Base-by-base conservation (phyloP, 37 sponge, comb jelly and placozoan species). In the Geodia barretti region DNA sequence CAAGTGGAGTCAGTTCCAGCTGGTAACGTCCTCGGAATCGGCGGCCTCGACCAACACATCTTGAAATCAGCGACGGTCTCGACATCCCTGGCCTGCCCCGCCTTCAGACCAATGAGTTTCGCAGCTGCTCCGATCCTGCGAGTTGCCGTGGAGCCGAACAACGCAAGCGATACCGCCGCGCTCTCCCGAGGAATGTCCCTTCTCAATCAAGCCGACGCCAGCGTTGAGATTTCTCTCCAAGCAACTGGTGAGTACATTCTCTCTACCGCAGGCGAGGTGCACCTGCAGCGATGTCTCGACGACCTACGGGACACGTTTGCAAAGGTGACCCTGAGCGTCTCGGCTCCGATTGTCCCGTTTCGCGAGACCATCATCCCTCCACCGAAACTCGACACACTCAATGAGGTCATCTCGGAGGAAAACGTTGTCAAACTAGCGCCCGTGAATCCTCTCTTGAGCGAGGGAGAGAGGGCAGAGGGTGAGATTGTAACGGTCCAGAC, bases 181-280 rank as follows among this genome's bases (percentile, higher is more conserved):
- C 87, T 95, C 24, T 74, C 79, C 11, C 30, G 76, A 38, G 98
- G 98, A 2, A 83, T 98, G 85, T 83, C 85, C 73, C 81, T 96
- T 38, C 89, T 98, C 60, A 92, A 94, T 68, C 93, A 94, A 64
- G 91, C 95, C 21, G 99, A 98, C 67, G 93, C 99, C 7, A 89
- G 95, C 67, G 97, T 98, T 21, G 87, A 94, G 68, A 72, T 89
- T 21, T 77, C 68, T 8, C 79, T 96, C 4, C 88, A 92, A 64
- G 95, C 87, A 41, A 90, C 97, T 1, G 99, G 99, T 9, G 99
- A 98, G 61, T 88, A 89, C 62, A 78, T 98, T 1, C 79, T 98
- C 0, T 69, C 83, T 24, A 86, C 95, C 8, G 91, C 97, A 0
- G 99, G 99, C 30, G 99, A 98, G 82, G 99, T 98, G 17, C 99